Conservation (phyloP, 2,113 vertebrate species). For the Cololabis saira region DNA sequence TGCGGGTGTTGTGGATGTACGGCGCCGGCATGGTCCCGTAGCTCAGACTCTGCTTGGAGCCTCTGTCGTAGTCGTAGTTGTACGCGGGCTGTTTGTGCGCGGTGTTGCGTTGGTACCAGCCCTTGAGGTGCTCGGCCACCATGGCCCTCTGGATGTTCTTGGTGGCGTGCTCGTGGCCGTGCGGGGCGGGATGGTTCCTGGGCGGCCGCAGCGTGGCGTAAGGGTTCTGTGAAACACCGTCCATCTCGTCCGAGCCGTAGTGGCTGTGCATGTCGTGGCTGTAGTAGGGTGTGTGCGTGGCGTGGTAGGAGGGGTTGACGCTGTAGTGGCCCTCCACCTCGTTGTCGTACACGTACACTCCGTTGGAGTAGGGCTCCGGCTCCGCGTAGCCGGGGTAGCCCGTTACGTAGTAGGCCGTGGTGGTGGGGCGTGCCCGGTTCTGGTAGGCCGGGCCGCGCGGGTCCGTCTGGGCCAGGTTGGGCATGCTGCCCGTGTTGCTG, state of each 20-base stretch:
- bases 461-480: constrained; percentile 91
- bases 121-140: constrained; percentile 92
- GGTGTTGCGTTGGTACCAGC: constrained; percentile 95
- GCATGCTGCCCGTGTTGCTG: constrained; percentile 93
- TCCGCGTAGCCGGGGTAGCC: constrained; percentile 85
- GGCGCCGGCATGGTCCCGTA: constrained; percentile 85
- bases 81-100: constrained; percentile 84
- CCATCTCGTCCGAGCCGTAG: constrained; percentile 84
- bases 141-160: constrained; percentile 92
- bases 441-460: constrained; percentile 78
- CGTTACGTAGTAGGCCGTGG: constrained; percentile 88
- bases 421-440: constrained; percentile 79
- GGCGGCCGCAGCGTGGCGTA: constrained; percentile 92
- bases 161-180: constrained; percentile 82
- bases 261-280: constrained; percentile 81
- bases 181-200: constrained; percentile 78
- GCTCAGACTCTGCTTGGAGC: constrained; percentile 87
- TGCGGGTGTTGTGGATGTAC: constrained; percentile 84
- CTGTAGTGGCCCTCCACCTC: constrained; percentile 93
- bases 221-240: constrained; percentile 84
- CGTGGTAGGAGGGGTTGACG: constrained; percentile 83
- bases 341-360: constrained; percentile 87
- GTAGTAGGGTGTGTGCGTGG: constrained; percentile 74
- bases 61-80: constrained; percentile 88
- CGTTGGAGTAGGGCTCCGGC: constrained; percentile 79